phyloP scores from a whole-genome alignment of 2,888 invertebrate genomes.

The Teleiodes luculella region DNA sequence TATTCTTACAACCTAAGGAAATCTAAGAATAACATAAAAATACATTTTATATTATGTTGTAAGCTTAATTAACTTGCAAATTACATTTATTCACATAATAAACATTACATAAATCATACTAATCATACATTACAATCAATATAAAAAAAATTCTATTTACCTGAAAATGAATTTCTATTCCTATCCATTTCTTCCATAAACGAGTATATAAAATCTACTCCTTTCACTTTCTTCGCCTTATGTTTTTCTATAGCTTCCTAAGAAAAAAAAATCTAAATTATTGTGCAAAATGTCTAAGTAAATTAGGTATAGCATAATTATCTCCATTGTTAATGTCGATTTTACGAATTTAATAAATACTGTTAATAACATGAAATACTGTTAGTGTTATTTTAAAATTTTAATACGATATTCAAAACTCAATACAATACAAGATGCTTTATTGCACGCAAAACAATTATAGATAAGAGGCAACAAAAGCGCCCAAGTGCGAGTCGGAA shows the following conservation, averaged over 20 bases:
- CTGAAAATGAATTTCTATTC: constrained; percentile 53
- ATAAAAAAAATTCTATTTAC: constrained; percentile 28
- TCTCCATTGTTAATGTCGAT: no score
- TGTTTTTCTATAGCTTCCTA: constrained; percentile 77
- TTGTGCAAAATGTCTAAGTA: no score
- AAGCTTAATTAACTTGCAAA: background rate
- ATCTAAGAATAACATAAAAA: background rate
- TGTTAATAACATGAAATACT: no score
- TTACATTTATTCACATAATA: background rate
- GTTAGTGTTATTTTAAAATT: no score
- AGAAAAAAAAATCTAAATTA: background rate
- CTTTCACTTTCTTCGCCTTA: constrained; percentile 52
- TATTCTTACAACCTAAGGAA: background rate
- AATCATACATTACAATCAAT: background rate
- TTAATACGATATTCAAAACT: no score
- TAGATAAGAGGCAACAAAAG: no score
- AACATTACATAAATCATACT: background rate
- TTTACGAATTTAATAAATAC: no score
- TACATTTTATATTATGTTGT: background rate
- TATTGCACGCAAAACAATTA: no score
- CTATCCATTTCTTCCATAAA: constrained; percentile 79
- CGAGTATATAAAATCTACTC: constrained; percentile 80
- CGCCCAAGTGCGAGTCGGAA: no score
- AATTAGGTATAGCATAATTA: no score
- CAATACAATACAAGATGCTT: no score